A percentile compares a stretch with the other conserved stretches of the same genome.
Evolutionary conservation across 1,140 invertebrate genomes (phyloP).

Genomic region (Hermetia illucens): DNA sequence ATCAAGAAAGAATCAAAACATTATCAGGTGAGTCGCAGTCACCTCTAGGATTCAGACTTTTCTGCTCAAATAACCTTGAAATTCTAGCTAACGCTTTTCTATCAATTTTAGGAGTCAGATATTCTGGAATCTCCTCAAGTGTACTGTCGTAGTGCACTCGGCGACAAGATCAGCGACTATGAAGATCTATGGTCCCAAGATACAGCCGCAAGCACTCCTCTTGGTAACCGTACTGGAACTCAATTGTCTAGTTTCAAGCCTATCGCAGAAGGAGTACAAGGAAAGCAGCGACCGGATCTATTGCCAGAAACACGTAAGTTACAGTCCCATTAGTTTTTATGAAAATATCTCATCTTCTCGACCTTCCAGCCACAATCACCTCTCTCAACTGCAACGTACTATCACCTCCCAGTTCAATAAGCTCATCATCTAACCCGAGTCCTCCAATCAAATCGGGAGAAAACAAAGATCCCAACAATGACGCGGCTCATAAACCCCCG

Average conservation of each 20-base stretch:
- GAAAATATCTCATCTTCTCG: not conserved
- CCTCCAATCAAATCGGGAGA: not conserved
- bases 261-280: conserved; percentile 34
- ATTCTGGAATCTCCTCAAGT: conserved; percentile 66
- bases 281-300: conserved; percentile 42
- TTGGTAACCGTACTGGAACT: conserved; percentile 32
- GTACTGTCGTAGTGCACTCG: conserved; percentile 73
- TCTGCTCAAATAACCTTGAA: conserved; percentile 3
- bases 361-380: conserved; percentile 26
- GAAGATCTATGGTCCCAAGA: conserved; percentile 84
- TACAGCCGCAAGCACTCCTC: conserved; percentile 34
- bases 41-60: not conserved
- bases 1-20: conserved; percentile 45
- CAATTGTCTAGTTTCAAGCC: conserved; percentile 35
- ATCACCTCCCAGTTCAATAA: conserved; percentile 25
- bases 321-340: not conserved
- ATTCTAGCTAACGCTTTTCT: too few species aligned
- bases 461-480: conserved; percentile 3
- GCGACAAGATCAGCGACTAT: conserved; percentile 88
- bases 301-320: conserved; percentile 51
- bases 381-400: conserved; percentile 39
- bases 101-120: conserved; percentile 57
- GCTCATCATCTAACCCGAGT: conserved; percentile 13
- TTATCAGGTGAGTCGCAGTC: conserved; percentile 45
- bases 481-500: not conserved